Evolutionary conservation across 2,888 invertebrate species (phyloP).

Genomic region (Strigamia transsilvanica): DNA sequence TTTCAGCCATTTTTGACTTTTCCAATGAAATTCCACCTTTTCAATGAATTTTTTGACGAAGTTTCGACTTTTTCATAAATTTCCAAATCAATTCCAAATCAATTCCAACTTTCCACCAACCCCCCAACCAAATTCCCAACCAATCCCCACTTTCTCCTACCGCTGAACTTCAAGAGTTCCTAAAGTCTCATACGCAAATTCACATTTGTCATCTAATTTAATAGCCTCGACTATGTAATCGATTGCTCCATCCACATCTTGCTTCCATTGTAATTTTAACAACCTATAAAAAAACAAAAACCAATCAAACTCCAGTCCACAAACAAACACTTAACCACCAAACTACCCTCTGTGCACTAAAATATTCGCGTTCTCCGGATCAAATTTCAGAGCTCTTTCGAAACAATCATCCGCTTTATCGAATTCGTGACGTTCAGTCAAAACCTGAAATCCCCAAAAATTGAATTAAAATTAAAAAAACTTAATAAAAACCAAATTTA

Average conservation of each 20-base stretch:
- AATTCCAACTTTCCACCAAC: not conserved
- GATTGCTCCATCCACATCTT: constrained; percentile 81
- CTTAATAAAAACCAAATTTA: not conserved
- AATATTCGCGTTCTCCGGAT: constrained; percentile 84
- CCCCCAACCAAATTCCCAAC: not conserved
- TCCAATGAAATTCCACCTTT: not conserved
- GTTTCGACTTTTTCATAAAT: not conserved
- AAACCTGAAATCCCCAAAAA: constrained; percentile 67
- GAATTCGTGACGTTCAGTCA: constrained; percentile 84
- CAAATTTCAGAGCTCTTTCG: constrained; percentile 79
- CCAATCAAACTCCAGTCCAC: too few relatives aligned
- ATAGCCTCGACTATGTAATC: constrained; percentile 82
- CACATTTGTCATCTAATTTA: constrained; percentile 88
- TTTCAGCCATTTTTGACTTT: too few relatives aligned
- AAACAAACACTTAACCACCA: not conserved
- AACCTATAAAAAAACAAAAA: constrained; percentile 61
- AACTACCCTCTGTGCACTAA: constrained; percentile 83
- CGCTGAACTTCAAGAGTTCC: constrained; percentile 94
- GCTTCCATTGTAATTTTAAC: constrained; percentile 83
- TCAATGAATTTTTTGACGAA: too few relatives aligned
- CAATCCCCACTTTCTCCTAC: constrained; percentile 65
- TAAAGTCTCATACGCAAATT: constrained; percentile 93
- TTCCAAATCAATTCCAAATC: not conserved
- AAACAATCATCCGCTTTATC: constrained; percentile 83
- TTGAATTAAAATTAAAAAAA: not conserved